Conservation (phyloP, 1,140 invertebrate species). For the Rhyzopertha dominica region DNA sequence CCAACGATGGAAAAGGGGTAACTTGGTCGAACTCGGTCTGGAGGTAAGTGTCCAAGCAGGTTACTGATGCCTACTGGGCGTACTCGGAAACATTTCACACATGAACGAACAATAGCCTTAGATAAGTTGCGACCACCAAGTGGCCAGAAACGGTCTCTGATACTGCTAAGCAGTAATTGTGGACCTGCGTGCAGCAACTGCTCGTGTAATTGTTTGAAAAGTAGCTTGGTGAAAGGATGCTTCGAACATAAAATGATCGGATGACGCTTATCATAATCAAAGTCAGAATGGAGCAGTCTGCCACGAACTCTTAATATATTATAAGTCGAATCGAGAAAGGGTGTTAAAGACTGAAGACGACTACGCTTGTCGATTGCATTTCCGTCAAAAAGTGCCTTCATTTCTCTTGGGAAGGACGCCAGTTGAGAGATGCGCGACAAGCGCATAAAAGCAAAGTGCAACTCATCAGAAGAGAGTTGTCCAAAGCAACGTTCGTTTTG, state of each 20-base stretch:
- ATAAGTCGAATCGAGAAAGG: slow-evolving; percentile 25
- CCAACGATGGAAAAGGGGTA: slow-evolving; percentile 36
- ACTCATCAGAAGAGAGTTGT: too few relatives aligned
- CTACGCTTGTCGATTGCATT: slow-evolving; percentile 8
- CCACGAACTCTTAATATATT: slow-evolving; percentile 30
- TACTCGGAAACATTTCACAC: slow-evolving; percentile 19
- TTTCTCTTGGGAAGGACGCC: slow-evolving; percentile 10
- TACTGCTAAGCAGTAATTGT: slow-evolving; percentile 17
- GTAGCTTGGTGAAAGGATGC: too few relatives aligned
- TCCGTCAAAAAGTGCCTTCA: slow-evolving; percentile 4
- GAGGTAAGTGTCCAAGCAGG: slow-evolving; percentile 41
- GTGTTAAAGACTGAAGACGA: slow-evolving; percentile 15
- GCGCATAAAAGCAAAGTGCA: too few relatives aligned
- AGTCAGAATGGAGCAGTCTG: slow-evolving; percentile 25
- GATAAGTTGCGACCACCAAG: slow-evolving; percentile 24
- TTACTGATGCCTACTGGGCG: slow-evolving; percentile 11
- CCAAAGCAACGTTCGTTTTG: too few relatives aligned
- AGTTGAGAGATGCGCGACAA: too few relatives aligned
- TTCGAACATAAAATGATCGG: slow-evolving; percentile 23
- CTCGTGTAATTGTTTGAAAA: slow-evolving; percentile 21
- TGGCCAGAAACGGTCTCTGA: slow-evolving; percentile 27
- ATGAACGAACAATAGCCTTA: slow-evolving; percentile 22
- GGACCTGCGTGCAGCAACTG: slow-evolving; percentile 26
- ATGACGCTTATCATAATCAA: slow-evolving; percentile 23
- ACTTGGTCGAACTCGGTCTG: slow-evolving; percentile 20